Base-by-base conservation (phyloP, 2,888 invertebrate genomes). In the Galerucella nymphaeae region DNA sequence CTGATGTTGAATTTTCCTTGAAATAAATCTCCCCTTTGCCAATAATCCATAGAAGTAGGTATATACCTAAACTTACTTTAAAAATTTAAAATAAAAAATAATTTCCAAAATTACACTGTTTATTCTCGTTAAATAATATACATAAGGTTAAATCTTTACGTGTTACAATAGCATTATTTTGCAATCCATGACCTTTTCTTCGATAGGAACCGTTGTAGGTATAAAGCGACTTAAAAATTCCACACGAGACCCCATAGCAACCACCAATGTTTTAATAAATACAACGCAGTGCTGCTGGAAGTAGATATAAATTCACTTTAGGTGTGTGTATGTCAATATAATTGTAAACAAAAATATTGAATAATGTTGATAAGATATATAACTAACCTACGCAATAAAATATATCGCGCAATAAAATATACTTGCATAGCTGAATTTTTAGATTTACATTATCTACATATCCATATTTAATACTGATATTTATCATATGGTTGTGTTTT, bases 161-260 rank as follows among this genome's bases (percentile, higher is more conserved):
- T 38, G 30, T 38, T 38, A 38, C 30, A 38, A 38, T 38, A 38
- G 30, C 30, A 38, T 38, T 38, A 38, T 38, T 38, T 38, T 8
- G 30, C 9, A 38, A 38, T 38, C 30, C 30, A 38, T 9, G 30
- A 38, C 30, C 30, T 38, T 38, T 5, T 38, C 5, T 38, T 38
- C 8, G 30, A 6, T n/a, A n/a, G 8, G 8, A 38, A 38, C 30
- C 30, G 30, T 38, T 38, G 30, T 5, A 38, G n/a, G n/a, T n/a
- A n/a, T n/a, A n/a, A n/a, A 38, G 8, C 30, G 8, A 38, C 30
- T 38, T 38, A 38, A 38, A 38, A 38, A 38, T n/a, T n/a, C 30
- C 30, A 45, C 45, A 45, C 50, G 50, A 50, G 50, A 50, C 50
- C 45, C 45, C 50, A 50, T 50, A 50, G 50, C n/a, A 50, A 50